These are phyloP conservation scores for Scrobipalpa atriplicella DNA, from an alignment of 2,888 invertebrate species.

Conservation along the genomic window DNA sequence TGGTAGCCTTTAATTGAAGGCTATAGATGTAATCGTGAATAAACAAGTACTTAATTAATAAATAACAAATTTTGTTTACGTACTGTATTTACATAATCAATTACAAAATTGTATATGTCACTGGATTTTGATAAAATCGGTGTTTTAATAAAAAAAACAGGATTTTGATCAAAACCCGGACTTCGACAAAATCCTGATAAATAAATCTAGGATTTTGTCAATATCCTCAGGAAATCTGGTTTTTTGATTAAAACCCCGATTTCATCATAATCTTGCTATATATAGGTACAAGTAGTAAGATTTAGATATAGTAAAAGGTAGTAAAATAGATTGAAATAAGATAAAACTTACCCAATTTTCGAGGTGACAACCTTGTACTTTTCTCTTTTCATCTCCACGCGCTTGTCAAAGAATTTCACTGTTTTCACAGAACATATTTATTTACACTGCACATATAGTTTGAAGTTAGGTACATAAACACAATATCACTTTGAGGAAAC, in stretches of 20 bases:
- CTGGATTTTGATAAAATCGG: too few species aligned
- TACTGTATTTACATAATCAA: background rate
- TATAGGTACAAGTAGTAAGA: too few species aligned
- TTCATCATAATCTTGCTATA: too few species aligned
- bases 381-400: conserved; percentile 81
- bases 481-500: conserved; percentile 47
- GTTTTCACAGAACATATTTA: conserved; percentile 57
- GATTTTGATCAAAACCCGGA: too few species aligned
- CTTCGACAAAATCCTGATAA: too few species aligned
- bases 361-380: conserved; percentile 70
- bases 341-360: conserved; percentile 62
- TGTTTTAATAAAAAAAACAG: too few species aligned
- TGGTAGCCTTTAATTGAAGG: conserved; percentile 6
- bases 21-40: background rate
- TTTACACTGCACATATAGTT: conserved; percentile 32
- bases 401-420: conserved; percentile 59
- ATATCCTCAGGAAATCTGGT: too few species aligned
- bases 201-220: too few species aligned
- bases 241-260: too few species aligned
- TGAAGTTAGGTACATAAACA: conserved; percentile 49
- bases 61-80: background rate
- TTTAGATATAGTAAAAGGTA: too few species aligned
- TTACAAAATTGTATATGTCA: background rate
- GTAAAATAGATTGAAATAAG: background rate
- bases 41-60: background rate